Conservation (phyloP, 2,113 vertebrate species). For the Lutjanus erythropterus region DNA sequence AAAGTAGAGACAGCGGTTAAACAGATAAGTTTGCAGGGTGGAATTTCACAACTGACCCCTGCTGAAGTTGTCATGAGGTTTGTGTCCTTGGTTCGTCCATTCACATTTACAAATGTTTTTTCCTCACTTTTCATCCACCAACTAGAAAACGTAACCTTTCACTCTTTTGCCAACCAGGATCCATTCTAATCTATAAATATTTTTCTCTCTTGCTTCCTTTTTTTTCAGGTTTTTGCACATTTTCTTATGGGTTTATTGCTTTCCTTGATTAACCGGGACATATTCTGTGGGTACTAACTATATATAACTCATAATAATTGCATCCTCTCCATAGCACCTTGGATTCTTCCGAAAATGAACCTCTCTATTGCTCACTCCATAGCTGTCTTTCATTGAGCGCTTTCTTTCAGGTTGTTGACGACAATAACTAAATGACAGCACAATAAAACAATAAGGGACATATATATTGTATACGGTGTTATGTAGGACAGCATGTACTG, state of each 20-base stretch:
- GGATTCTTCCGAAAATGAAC: slow-evolving; percentile 14
- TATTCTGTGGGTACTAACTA: background rate
- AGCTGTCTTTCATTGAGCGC: slow-evolving; percentile 13
- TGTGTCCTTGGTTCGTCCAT: too few relatives aligned
- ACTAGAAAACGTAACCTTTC: too few relatives aligned
- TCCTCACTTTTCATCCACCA: too few relatives aligned
- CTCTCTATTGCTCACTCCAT: slow-evolving; percentile 20
- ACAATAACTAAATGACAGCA: slow-evolving; percentile 37
- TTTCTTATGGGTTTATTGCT: background rate
- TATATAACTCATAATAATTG: background rate
- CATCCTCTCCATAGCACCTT: background rate
- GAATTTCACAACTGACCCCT: too few relatives aligned
- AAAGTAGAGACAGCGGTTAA: too few relatives aligned
- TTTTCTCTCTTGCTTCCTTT: background rate
- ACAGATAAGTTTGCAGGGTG: too few relatives aligned
- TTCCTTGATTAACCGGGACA: background rate
- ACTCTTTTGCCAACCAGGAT: background rate
- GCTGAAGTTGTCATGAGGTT: too few relatives aligned
- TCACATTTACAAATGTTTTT: too few relatives aligned
- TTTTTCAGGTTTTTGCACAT: background rate
- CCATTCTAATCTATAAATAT: background rate
- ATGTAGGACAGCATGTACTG: slow-evolving; percentile 38
- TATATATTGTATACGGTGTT: slow-evolving; percentile 25
- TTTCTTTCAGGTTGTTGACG: slow-evolving; percentile 15
- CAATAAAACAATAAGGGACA: slow-evolving; percentile 33